Base-by-base conservation (phyloP, 2,888 invertebrate species). In the Pandemis corylana region DNA sequence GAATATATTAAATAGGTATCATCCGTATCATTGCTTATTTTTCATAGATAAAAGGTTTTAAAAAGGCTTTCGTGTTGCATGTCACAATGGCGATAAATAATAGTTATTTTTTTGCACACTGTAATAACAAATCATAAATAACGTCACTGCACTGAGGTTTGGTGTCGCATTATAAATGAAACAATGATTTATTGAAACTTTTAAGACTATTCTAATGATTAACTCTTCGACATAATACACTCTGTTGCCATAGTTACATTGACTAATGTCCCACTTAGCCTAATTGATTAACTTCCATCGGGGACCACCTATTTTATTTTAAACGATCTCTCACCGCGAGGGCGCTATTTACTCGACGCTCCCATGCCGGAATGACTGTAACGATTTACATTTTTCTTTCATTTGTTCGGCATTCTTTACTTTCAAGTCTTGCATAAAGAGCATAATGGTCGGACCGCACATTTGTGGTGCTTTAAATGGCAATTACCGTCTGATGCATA, bases 401-500 rank as follows among this genome's bases (percentile, higher is more conserved):
- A 62, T 62, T 62, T 62, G 7, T 62, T 62, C 62, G 62, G 62
- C 62, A 36, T 62, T 62, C 41, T 62, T 62, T 62, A 62, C 62
- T 62, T 62, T 62, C 42, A 62, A 62, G 62, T 64, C 64, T 64
- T 64, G 10, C 64, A 64, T 63, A 36, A 61, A 61, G 36, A 61
- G 15, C 63, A 63, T 66, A 51, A 51, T 36, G 66, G 46, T 36
- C 9, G n/a, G n/a, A 49, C 66, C 66, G 66, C 51, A 66, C 66
- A 66, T 66, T 66, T 49, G 66, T 51, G 66, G 66, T 66, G 46
- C 66, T 66, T 66, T 66, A 66, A 51, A 41, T 13, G 51, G 66
- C 66, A 66, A 51, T 66, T 66, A 66, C 51, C 49, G 28, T 51
- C 66, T 51, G 51, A 66, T 66, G 49, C 66, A 66, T 51, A 51